Conservation (phyloP, 2,113 vertebrate species). For the Bubalus kerabau region DNA sequence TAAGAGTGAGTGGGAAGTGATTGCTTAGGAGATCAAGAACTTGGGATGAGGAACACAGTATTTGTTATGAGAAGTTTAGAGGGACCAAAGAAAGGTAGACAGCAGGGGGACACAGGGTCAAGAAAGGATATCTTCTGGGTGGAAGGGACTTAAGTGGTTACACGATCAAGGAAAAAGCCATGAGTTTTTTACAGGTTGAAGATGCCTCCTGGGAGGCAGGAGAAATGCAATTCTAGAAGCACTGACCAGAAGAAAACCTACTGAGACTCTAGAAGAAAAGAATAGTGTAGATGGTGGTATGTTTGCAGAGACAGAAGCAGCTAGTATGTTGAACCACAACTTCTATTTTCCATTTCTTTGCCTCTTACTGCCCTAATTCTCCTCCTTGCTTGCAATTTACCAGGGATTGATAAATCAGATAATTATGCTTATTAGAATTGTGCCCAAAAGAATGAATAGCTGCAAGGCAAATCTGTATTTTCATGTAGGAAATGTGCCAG, state of each 20-base stretch:
- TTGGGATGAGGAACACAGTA: neutral
- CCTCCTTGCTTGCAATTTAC: neutral
- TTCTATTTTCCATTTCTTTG: neutral
- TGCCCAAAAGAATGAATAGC: neutral
- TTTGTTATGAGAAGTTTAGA: neutral
- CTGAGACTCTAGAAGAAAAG: neutral
- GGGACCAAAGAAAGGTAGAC: neutral
- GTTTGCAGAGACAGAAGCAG: neutral
- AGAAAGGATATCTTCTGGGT: neutral
- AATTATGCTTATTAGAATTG: slow-evolving; percentile 47
- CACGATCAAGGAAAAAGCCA: neutral
- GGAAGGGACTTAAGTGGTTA: neutral
- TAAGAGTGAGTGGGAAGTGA: neutral
- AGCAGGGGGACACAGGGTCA: neutral
- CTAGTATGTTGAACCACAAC: neutral
- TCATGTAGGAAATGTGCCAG: slow-evolving; percentile 17
- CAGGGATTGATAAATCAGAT: slow-evolving; percentile 8
- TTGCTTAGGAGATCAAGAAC: neutral
- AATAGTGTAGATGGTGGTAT: neutral
- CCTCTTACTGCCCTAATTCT: slow-evolving; percentile 12
- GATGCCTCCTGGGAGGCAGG: neutral
- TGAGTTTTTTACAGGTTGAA: neutral
- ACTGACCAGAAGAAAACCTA: neutral
- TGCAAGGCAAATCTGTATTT: neutral
- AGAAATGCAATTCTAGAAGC: neutral